phyloP scores from a whole-genome alignment of 1,140 invertebrate genomes.

The Hylyphantes graminicola region DNA sequence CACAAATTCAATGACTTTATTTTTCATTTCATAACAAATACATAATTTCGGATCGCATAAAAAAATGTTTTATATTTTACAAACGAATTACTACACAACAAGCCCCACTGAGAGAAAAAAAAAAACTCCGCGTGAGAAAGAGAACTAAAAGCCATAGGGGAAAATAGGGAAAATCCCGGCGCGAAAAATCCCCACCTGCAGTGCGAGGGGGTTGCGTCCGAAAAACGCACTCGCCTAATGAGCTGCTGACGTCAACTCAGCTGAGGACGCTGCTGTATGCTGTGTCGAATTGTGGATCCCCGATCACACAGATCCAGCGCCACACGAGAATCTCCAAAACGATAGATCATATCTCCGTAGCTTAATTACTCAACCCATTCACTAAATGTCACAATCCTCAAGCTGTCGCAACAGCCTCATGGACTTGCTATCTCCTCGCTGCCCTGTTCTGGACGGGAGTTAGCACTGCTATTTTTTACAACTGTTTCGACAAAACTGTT shows the following conservation, averaged over 20 bases:
- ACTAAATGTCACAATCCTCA: constrained; percentile 14
- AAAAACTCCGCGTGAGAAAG: no score
- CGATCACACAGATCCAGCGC: constrained; percentile 46
- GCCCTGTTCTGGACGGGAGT: constrained; percentile 4
- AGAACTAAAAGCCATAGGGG: background rate
- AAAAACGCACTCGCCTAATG: constrained; percentile 33
- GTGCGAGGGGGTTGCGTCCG: constrained; percentile 29
- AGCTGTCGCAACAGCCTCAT: background rate
- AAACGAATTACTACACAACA: no score
- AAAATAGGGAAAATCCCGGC: constrained; percentile 24
- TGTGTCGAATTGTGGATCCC: constrained; percentile 19
- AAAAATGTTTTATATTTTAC: no score
- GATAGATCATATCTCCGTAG: background rate
- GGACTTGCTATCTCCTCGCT: background rate
- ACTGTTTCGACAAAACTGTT: background rate
- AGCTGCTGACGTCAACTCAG: constrained; percentile 57
- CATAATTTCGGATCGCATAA: no score
- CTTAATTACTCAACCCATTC: constrained; percentile 10
- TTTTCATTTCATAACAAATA: no score
- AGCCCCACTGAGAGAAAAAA: no score
- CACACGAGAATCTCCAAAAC: constrained; percentile 3
- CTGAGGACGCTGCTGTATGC: constrained; percentile 54
- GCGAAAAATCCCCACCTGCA: constrained; percentile 44
- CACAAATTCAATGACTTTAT: no score
- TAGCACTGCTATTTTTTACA: background rate